Conservation (phyloP, 2,113 vertebrate species). For the Erinaceus europaeus region DNA sequence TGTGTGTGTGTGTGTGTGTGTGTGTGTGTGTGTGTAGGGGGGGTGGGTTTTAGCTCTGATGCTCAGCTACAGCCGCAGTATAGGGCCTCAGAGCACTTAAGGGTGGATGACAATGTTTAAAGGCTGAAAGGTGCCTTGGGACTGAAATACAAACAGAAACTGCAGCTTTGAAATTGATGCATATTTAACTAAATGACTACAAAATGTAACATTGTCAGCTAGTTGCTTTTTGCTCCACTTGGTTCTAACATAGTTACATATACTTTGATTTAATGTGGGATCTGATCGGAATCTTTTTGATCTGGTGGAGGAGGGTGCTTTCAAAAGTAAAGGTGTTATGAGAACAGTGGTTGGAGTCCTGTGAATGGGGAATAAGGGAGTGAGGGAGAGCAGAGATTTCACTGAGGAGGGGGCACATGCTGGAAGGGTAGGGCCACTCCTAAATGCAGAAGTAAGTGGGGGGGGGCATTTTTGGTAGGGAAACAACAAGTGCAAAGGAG, state of each 20-base stretch:
- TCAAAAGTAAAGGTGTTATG: neutral
- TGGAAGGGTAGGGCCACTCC: neutral
- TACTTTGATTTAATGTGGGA: neutral
- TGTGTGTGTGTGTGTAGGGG: too few relatives aligned
- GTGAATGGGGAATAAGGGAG: rapidly evolving
- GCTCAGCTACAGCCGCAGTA: neutral
- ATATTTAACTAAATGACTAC: conserved; percentile 41
- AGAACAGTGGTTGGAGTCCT: neutral
- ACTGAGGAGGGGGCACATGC: neutral
- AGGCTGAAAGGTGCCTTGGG: neutral
- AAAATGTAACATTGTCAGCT: conserved; percentile 4
- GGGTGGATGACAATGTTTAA: neutral
- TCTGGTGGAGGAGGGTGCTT: neutral
- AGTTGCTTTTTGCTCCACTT: conserved; percentile 31
- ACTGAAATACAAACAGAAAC: conserved; percentile 14
- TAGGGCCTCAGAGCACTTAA: neutral
- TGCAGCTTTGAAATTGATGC: neutral
- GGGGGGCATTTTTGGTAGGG: neutral
- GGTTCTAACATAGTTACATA: neutral
- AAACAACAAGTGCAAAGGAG: neutral
- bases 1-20: too few relatives aligned
- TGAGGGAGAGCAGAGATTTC: neutral
- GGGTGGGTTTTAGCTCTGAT: too few relatives aligned
- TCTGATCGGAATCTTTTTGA: neutral
- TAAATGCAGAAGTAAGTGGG: neutral